A percentile compares a stretch with the other conserved stretches of the same genome.
These are phyloP conservation scores for Rhinoderma darwinii DNA, from an alignment of 2,113 vertebrate genomes.

Conservation along the genomic window DNA sequence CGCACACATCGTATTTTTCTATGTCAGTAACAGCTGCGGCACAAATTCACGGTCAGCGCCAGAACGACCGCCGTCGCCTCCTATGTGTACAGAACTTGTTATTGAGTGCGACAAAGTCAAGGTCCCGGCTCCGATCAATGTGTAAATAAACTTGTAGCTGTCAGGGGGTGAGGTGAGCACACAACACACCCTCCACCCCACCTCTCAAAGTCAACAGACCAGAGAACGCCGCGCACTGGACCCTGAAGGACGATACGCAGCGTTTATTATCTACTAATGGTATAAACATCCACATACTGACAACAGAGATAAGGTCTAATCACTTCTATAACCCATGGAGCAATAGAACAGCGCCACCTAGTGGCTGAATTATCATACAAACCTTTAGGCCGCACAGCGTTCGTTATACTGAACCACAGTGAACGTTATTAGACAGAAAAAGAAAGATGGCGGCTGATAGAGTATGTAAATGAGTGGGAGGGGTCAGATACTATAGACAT, in stretches of 20 bases:
- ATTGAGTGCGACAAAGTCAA: not conserved
- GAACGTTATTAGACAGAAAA: too few relatives aligned
- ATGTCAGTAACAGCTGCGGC: too few relatives aligned
- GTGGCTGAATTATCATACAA: not conserved
- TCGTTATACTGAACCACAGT: too few relatives aligned
- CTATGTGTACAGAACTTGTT: not conserved
- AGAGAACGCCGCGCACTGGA: not conserved
- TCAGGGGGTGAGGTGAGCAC: not conserved
- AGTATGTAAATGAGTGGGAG: too few relatives aligned
- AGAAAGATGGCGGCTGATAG: too few relatives aligned
- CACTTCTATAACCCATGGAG: not conserved
- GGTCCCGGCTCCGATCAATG: not conserved
- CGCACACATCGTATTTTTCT: not conserved
- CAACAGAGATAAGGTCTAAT: too few relatives aligned
- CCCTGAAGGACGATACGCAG: not conserved
- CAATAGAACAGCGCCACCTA: not conserved
- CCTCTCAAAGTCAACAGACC: constrained; percentile 5
- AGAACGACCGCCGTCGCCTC: not conserved
- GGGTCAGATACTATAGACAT: too few relatives aligned
- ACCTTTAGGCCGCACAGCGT: too few relatives aligned
- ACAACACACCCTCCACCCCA: constrained; percentile 22
- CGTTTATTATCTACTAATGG: not conserved
- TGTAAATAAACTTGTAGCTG: not conserved
- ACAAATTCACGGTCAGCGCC: not conserved
- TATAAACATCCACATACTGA: not conserved